Evolutionary conservation across 2,888 invertebrate genomes (phyloP).

Genomic region (Heterodera filipjevi): DNA sequence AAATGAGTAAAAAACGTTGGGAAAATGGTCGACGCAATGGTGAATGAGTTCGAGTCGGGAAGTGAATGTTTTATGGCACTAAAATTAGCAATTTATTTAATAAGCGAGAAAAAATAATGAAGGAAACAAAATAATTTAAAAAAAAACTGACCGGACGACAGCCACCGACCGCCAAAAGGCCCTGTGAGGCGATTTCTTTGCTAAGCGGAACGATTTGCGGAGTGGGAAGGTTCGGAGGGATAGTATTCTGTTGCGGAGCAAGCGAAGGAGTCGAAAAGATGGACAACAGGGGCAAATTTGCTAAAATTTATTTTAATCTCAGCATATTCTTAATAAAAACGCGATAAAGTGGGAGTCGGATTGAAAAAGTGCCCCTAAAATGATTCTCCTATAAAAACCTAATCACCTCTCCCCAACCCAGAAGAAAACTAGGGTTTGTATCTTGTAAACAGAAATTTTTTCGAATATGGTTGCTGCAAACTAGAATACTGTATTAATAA

Average conservation of each 20-base stretch:
- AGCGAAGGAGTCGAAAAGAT: background rate
- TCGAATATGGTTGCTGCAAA: no score
- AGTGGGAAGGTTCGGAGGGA: background rate
- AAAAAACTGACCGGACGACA: constrained; percentile 26
- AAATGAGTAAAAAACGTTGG: constrained; percentile 46
- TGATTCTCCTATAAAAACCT: no score
- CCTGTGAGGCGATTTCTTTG: constrained; percentile 24
- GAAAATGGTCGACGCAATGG: constrained; percentile 48
- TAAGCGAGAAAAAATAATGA: no score
- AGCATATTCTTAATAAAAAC: no score
- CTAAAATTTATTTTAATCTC: background rate
- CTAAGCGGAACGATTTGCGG: constrained; percentile 22
- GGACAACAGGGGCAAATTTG: background rate
- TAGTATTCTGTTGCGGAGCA: background rate
- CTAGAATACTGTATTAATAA: background rate
- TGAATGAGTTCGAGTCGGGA: constrained; percentile 45
- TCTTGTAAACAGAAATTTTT: no score
- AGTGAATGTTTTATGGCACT: constrained; percentile 41
- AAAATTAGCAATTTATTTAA: background rate
- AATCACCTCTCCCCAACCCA: no score
- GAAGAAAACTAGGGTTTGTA: no score
- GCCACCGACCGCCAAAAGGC: constrained; percentile 32
- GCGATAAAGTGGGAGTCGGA: no score
- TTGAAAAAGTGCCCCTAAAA: no score
- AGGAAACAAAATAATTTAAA: background rate